Evolutionary conservation across 2,888 invertebrate genomes (phyloP).

Genomic region (Balanococcus diminutus): DNA sequence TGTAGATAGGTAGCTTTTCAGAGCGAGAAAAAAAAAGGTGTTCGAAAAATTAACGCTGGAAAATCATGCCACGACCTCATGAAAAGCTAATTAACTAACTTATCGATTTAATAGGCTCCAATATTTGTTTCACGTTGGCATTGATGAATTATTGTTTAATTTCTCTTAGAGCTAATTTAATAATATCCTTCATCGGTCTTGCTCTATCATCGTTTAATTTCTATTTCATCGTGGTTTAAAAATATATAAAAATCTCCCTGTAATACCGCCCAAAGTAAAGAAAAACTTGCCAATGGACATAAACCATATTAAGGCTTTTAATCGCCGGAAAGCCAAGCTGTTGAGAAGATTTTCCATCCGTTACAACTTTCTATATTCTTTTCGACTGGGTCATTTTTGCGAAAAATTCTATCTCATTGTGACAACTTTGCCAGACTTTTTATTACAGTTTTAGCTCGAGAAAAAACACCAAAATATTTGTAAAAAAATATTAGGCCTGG

Average conservation of each 20-base stretch:
- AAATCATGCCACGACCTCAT: slow-evolving; percentile 1
- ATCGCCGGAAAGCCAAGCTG: neutral
- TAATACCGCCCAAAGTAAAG: neutral
- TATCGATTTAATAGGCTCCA: slow-evolving; percentile 15
- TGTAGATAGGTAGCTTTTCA: no score
- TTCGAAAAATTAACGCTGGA: slow-evolving; percentile 1
- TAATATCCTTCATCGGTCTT: slow-evolving; percentile 11
- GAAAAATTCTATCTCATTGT: neutral
- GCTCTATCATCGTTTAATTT: neutral
- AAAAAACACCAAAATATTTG: neutral
- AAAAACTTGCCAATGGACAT: neutral
- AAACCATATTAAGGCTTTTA: neutral
- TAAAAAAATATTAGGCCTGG: no score
- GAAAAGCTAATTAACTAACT: slow-evolving; percentile 20
- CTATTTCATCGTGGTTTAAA: neutral
- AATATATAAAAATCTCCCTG: neutral
- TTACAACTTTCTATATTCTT: neutral
- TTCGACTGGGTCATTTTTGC: neutral
- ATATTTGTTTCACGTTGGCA: slow-evolving; percentile 31
- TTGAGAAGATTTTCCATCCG: neutral
- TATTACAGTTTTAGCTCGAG: neutral
- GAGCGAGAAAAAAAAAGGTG: neutral
- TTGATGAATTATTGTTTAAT: slow-evolving; percentile 37
- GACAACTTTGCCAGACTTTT: neutral
- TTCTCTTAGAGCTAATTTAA: slow-evolving; percentile 21